Percentiles rank a stretch among this genome's conserved stretches.
Evolutionary conservation across 2,113 vertebrate genomes (phyloP).

Genomic region (Phodopus roborovskii): DNA sequence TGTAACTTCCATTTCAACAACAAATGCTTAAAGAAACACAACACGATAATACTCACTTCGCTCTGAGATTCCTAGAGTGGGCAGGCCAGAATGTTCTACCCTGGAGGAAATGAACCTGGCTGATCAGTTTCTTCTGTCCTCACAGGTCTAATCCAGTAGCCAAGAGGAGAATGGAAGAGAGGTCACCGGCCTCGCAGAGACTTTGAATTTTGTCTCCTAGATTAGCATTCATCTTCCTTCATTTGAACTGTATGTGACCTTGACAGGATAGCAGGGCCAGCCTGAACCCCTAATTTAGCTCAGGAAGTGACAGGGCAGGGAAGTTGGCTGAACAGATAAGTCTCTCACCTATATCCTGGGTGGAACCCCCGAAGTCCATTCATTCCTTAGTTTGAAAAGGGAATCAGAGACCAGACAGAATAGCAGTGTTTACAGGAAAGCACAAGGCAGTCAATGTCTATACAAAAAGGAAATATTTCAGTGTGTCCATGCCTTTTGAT

Average conservation of each 20-base stretch:
- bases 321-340: background rate
- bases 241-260: background rate
- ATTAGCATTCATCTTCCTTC: background rate
- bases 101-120: background rate
- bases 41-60: conserved; percentile 67
- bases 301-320: background rate
- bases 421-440: background rate
- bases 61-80: conserved; percentile 63
- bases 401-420: background rate
- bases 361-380: background rate
- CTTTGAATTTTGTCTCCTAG: background rate
- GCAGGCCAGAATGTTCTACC: background rate
- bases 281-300: background rate
- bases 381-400: conserved; percentile 22
- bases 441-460: background rate
- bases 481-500: background rate
- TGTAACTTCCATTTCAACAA: conserved; percentile 81
- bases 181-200: background rate
- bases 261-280: background rate
- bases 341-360: background rate
- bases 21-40: conserved; percentile 83
- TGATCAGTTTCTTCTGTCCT: background rate
- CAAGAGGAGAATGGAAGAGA: background rate
- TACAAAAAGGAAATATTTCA: background rate
- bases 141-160: background rate